Base-by-base conservation (phyloP, 1,140 invertebrate species). In the Drosophila mojavensis region DNA sequence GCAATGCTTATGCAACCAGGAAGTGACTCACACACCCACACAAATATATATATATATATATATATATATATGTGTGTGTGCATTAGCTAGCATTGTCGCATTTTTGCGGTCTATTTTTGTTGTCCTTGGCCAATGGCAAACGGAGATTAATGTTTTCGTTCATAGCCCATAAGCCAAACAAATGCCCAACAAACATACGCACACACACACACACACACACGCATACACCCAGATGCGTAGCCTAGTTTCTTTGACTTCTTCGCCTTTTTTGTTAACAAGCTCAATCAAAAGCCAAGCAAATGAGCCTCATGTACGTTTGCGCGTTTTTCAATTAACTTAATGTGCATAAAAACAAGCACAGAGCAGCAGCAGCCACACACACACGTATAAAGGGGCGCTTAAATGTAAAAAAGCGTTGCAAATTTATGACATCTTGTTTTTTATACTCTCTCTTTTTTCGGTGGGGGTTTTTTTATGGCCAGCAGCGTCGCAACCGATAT, bases 301-400 rank as follows among this genome's bases (percentile, higher is more conserved):
- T 83, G 80, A 78, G 60, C 60, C 56, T 84, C 80, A 83, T 82
- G 75, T 71, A 71, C 61, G 60, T 68, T 78, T 74, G 86, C 75
- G 80, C 79, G 77, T 75, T 88, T 89, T 89, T 81, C 84, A 89
- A 89, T 89, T 89, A 89, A 81, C 85, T 84, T 89, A 89, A 89
- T 89, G 84, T 81, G 67, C 81, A 89, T 84, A 79, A 88, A 88
- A 88, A 67, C 59, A 73, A 63, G 55, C 39, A 51, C 30, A 43
- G 56, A 60, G 59, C 43, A 55, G 36, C 30, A 20, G 36, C 43
- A 65, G 28, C 51, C 20, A 39, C 36, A 54, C 51, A 56, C 79
- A 66, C 66, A 65, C 73, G 63, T 41, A 55, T 66, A 41, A 47
- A 64, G 56, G 56, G 10, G 24, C 55, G 58, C 69, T 77, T 60